Percentiles rank a stretch among this genome's conserved stretches.
These are phyloP conservation scores for Micoletzkya japonica DNA, from an alignment of 2,888 invertebrate species.

Conservation along the genomic window DNA sequence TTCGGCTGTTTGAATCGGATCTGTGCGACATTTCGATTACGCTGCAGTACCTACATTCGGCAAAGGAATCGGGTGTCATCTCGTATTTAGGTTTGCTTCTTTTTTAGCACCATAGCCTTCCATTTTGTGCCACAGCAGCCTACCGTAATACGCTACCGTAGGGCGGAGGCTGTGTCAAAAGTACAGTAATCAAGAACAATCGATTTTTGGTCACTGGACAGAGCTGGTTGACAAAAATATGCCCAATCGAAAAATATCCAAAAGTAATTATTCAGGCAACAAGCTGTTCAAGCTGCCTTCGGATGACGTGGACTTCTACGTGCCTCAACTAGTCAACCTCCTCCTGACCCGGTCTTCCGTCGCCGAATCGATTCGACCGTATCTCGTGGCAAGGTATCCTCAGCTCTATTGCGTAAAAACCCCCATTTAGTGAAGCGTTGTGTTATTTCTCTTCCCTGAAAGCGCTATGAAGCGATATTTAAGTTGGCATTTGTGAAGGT, in stretches of 20 bases:
- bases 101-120: background rate
- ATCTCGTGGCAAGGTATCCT: constrained; percentile 79
- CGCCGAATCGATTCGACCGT: constrained; percentile 87
- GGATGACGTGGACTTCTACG: constrained; percentile 91
- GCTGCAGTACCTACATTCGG: constrained; percentile 94
- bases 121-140: too few relatives aligned
- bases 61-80: constrained; percentile 95
- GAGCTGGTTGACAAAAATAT: background rate
- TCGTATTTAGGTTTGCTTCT: constrained; percentile 80
- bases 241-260: background rate
- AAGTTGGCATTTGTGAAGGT: too few relatives aligned
- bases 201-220: too few relatives aligned
- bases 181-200: too few relatives aligned
- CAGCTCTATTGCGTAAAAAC: too few relatives aligned
- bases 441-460: too few relatives aligned
- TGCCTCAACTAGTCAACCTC: constrained; percentile 96
- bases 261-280: constrained; percentile 73
- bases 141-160: too few relatives aligned
- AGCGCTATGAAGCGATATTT: too few relatives aligned
- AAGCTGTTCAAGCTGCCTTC: constrained; percentile 92
- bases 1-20: constrained; percentile 93
- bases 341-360: constrained; percentile 97
- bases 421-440: too few relatives aligned
- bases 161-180: too few relatives aligned
- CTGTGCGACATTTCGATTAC: constrained; percentile 98